phyloP scores from a whole-genome alignment of 2,113 vertebrate genomes.

The Chaetorhynchus papuensis region DNA sequence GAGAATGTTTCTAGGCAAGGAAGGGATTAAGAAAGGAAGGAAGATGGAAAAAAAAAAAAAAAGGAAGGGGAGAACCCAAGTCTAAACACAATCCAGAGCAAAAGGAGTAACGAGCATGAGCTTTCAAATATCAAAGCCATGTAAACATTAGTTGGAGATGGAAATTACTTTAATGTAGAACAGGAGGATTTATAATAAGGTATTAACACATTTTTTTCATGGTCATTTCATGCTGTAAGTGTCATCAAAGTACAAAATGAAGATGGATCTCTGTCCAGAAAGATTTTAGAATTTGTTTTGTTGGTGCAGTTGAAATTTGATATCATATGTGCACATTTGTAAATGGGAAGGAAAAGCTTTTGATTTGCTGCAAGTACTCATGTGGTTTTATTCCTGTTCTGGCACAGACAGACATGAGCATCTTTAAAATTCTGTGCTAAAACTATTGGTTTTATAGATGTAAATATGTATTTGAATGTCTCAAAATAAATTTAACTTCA shows the following conservation, averaged over 20 bases:
- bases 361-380: not conserved
- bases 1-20: not conserved
- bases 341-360: not conserved
- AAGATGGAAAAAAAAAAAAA: not conserved
- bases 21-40: conserved; percentile 23
- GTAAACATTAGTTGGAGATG: not conserved
- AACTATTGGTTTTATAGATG: not conserved
- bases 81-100: not conserved
- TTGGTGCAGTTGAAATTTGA: not conserved
- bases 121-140: not conserved
- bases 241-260: not conserved
- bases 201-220: not conserved
- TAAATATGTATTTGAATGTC: not conserved
- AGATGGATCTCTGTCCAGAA: not conserved
- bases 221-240: not conserved
- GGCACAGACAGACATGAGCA: not conserved
- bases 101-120: not conserved
- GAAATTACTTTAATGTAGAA: not conserved
- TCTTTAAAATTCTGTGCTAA: not conserved
- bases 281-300: not conserved
- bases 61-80: not conserved
- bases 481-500: not conserved
- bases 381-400: not conserved
- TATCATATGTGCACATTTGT: not conserved
- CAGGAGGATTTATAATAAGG: not conserved